A percentile compares a stretch with the other conserved stretches of the same genome.
Conservation (phyloP, 1,140 invertebrate species). For the Microplitis mediator region DNA sequence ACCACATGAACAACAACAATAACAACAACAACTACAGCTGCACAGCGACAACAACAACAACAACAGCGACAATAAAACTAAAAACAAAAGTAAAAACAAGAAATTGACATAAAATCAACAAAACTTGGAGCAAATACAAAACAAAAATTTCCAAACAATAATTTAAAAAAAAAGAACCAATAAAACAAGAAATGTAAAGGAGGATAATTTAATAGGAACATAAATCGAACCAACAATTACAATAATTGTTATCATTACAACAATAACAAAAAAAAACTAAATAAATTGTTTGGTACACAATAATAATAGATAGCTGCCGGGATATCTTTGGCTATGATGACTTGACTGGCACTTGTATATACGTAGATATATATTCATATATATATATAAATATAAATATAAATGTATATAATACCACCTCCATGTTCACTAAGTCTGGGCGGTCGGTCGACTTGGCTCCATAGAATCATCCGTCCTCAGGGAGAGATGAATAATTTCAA, state of each 20-base stretch:
- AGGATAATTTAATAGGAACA: too few species aligned
- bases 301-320: not conserved
- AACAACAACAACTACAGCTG: too few species aligned
- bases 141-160: too few species aligned
- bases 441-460: conserved; percentile 26
- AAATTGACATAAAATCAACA: too few species aligned
- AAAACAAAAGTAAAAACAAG: too few species aligned
- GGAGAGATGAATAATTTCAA: conserved; percentile 62
- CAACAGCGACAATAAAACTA: too few species aligned
- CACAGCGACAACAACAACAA: too few species aligned
- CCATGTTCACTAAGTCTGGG: conserved; percentile 31
- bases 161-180: too few species aligned
- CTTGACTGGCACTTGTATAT: conserved; percentile 63
- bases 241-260: not conserved
- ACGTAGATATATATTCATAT: conserved; percentile 29
- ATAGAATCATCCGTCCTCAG: conserved; percentile 18
- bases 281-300: not conserved
- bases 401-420: not conserved
- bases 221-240: too few species aligned
- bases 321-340: conserved; percentile 34
- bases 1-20: too few species aligned
- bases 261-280: conserved; percentile 5
- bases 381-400: conserved; percentile 1
- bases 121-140: too few species aligned
- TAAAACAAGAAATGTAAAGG: too few species aligned